These are phyloP conservation scores for Chaetura pelagica DNA, from an alignment of 2,113 vertebrate genomes.

Conservation along the genomic window DNA sequence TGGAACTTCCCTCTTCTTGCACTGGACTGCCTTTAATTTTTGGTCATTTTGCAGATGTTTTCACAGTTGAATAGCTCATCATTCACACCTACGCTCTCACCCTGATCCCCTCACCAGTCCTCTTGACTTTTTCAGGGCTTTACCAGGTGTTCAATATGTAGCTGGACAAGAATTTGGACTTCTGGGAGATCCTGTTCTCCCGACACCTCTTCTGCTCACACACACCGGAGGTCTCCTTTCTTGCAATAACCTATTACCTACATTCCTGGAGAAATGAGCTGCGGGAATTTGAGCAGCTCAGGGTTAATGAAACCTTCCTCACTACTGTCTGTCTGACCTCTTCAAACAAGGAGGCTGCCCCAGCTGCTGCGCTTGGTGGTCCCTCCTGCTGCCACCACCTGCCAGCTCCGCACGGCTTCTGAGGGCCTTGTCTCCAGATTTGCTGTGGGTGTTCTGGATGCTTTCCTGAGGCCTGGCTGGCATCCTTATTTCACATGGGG, in stretches of 20 bases:
- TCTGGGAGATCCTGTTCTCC: conserved; percentile 13
- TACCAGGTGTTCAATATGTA: conserved; percentile 2
- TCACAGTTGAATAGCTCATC: neutral
- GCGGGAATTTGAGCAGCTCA: neutral
- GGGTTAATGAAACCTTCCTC: neutral
- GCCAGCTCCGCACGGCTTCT: neutral
- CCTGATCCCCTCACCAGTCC: neutral
- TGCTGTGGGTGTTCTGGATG: neutral
- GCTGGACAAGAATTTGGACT: conserved; percentile 25
- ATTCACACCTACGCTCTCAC: neutral
- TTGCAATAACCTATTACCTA: neutral
- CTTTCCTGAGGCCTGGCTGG: neutral
- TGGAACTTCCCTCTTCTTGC: neutral
- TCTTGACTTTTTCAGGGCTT: neutral
- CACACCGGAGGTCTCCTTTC: neutral
- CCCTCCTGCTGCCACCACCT: neutral
- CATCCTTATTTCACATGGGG: neutral
- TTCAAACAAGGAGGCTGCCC: neutral
- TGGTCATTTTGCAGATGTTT: conserved; percentile 22
- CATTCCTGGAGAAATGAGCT: neutral
- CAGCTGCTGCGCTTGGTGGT: neutral
- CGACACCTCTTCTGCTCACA: neutral
- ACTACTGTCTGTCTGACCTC: neutral
- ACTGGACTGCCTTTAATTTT: neutral
- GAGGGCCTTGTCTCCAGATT: neutral